These are phyloP conservation scores for Colletes latitarsis DNA, from an alignment of 1,140 invertebrate species.

Conservation along the genomic window DNA sequence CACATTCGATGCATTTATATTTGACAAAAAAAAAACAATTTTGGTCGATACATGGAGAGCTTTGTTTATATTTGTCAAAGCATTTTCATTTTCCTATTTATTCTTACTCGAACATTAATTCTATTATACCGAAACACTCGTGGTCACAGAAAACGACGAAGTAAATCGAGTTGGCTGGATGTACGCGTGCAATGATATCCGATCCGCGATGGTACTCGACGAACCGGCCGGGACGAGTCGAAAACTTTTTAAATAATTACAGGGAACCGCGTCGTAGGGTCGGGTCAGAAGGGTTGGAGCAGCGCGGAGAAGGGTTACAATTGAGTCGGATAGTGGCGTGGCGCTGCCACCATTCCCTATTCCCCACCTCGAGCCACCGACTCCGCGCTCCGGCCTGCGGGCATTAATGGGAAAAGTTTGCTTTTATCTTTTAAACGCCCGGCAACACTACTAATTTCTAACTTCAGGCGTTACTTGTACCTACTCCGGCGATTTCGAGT, in stretches of 20 bases:
- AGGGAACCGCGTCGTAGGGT: constrained; percentile 51
- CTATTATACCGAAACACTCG: not conserved
- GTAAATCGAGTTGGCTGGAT: constrained; percentile 50
- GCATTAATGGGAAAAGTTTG: constrained; percentile 82
- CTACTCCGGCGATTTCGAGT: constrained; percentile 66
- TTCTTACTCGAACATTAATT: too few species aligned
- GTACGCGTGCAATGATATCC: constrained; percentile 53
- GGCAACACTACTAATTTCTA: constrained; percentile 80
- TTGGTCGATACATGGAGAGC: too few species aligned
- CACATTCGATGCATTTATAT: too few species aligned
- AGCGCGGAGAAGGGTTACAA: constrained; percentile 69
- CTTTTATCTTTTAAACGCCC: constrained; percentile 81
- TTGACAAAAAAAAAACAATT: too few species aligned
- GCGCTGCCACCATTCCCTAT: constrained; percentile 18
- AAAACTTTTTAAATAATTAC: constrained; percentile 81
- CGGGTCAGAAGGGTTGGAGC: not conserved
- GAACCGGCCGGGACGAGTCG: constrained; percentile 39
- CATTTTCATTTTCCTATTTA: too few species aligned
- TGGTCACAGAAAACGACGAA: not conserved
- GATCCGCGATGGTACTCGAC: constrained; percentile 41
- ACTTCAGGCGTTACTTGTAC: constrained; percentile 78
- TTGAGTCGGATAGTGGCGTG: constrained; percentile 70
- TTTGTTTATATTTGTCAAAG: too few species aligned
- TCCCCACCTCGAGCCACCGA: constrained; percentile 32
- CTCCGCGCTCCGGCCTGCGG: constrained; percentile 61